Evolutionary conservation across 2,113 vertebrate genomes (phyloP).

Genomic region (Donacobius atricapilla): DNA sequence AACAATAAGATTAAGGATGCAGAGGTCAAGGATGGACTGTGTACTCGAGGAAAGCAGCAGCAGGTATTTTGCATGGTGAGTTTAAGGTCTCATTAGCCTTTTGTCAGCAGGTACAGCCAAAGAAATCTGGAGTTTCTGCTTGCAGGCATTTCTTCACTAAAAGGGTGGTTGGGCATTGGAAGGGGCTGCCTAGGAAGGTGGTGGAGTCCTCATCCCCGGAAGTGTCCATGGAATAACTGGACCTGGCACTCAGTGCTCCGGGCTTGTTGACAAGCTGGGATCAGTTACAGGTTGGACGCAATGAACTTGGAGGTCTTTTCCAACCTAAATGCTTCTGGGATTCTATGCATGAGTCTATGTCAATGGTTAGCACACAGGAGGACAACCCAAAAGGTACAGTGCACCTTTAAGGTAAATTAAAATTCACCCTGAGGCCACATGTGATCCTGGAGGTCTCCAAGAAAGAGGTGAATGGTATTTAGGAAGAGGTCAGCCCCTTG

Average conservation of each 20-base stretch:
- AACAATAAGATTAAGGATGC: slow-evolving; percentile 12
- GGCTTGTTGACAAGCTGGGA: not conserved
- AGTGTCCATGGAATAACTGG: not conserved
- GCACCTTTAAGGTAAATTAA: not conserved
- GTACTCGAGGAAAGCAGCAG: not conserved
- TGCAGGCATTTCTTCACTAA: not conserved
- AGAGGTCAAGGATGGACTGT: not conserved
- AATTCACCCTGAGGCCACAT: not conserved
- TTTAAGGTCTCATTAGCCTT: not conserved
- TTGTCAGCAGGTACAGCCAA: not conserved
- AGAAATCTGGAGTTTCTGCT: not conserved
- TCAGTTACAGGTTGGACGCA: not conserved
- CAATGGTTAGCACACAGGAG: not conserved
- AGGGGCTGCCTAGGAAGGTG: not conserved
- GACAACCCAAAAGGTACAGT: not conserved
- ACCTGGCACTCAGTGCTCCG: not conserved
- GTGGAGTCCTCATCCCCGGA: not conserved
- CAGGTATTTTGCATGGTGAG: not conserved
- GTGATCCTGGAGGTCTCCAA: not conserved
- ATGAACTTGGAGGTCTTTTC: not conserved
- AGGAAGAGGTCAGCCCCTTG: not conserved
- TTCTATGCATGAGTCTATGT: not conserved
- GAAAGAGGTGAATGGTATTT: not conserved
- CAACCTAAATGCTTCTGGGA: not conserved
- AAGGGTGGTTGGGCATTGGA: fast-evolving